Percentiles rank a stretch among this genome's conserved stretches.
Conservation (phyloP, 2,797 vertebrate genomes). For the Platalea minor region DNA sequence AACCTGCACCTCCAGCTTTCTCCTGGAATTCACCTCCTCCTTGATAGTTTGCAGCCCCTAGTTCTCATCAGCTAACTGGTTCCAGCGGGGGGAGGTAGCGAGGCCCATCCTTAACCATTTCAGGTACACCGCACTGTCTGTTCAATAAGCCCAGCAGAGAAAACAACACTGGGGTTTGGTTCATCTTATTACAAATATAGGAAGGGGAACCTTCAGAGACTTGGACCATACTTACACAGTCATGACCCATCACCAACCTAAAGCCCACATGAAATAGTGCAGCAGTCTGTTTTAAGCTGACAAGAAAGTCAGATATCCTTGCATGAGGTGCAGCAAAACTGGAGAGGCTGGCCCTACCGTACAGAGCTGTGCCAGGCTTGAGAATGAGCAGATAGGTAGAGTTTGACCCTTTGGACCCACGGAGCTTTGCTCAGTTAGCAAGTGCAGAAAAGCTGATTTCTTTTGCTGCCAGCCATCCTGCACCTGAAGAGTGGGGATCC, state of each 20-base stretch:
- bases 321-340: background rate
- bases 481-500: background rate
- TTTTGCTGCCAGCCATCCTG: background rate
- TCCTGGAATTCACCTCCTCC: background rate
- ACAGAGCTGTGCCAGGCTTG: background rate
- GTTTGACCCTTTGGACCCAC: background rate
- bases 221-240: background rate
- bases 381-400: background rate
- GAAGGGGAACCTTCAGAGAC: background rate
- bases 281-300: background rate
- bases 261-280: background rate
- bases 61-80: background rate
- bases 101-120: background rate
- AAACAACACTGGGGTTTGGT: background rate
- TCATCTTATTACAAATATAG: background rate
- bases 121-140: background rate
- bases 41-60: background rate
- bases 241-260: background rate
- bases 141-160: background rate
- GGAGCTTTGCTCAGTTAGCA: background rate
- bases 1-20: background rate
- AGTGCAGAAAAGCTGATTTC: background rate
- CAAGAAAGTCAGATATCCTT: background rate
- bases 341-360: background rate
- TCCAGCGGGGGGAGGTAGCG: background rate